Conservation (phyloP, 1,140 invertebrate genomes). For the Drosophila sechellia region DNA sequence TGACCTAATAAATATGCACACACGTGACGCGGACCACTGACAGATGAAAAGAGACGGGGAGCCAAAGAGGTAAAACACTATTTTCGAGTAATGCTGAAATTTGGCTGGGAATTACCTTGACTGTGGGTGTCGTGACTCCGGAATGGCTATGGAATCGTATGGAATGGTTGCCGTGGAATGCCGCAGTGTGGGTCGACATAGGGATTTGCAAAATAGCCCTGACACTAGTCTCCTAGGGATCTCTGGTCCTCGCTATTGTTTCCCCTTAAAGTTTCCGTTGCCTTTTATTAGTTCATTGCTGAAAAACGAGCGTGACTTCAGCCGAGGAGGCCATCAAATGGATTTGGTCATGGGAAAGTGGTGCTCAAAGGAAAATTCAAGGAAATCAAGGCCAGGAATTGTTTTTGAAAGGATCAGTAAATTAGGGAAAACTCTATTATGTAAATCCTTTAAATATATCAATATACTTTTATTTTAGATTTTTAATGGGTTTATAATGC, state of each 20-base stretch:
- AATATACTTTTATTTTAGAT: too few species aligned
- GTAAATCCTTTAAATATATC: too few species aligned
- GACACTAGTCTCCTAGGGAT: slow-evolving; percentile 21
- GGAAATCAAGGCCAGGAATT: slow-evolving; percentile 39
- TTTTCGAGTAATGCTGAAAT: slow-evolving; percentile 72
- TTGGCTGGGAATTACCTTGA: slow-evolving; percentile 80
- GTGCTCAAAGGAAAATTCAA: slow-evolving; percentile 27
- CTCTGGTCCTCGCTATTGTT: slow-evolving; percentile 39
- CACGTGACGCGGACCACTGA: slow-evolving; percentile 52
- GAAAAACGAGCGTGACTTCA: slow-evolving; percentile 64
- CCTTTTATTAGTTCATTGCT: slow-evolving; percentile 70
- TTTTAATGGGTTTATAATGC: too few species aligned
- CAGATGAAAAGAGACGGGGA: slow-evolving; percentile 26
- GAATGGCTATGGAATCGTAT: slow-evolving; percentile 9
- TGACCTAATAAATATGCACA: slow-evolving; percentile 81
- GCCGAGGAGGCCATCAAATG: slow-evolving; percentile 57
- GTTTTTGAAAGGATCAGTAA: not conserved
- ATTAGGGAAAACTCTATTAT: too few species aligned
- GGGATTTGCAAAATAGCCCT: slow-evolving; percentile 40
- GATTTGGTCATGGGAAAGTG: slow-evolving; percentile 77
- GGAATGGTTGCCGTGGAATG: slow-evolving; percentile 23
- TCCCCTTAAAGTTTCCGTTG: slow-evolving; percentile 43
- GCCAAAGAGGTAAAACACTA: slow-evolving; percentile 46
- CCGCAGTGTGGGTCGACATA: slow-evolving; percentile 7
- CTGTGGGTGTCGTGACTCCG: slow-evolving; percentile 64